Percentiles rank a stretch among this genome's conserved stretches.
phyloP scores from a whole-genome alignment of 1,140 invertebrate species.

The Portunus trituberculatus region DNA sequence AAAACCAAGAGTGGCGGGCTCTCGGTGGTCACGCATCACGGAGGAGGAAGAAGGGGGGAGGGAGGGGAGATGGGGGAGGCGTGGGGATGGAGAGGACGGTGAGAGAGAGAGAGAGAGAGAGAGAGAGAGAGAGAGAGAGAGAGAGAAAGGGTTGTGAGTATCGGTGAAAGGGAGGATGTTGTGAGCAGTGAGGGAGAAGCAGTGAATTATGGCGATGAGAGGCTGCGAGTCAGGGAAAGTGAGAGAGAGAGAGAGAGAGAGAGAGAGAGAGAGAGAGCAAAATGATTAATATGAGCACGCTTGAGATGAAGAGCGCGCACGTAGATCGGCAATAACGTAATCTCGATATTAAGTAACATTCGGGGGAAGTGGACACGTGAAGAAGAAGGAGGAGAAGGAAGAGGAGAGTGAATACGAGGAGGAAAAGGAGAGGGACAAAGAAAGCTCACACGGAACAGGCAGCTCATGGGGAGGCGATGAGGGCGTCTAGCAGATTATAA shows the following conservation, averaged over 20 bases:
- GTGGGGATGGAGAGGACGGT: background rate
- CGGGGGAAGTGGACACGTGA: background rate
- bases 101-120: background rate
- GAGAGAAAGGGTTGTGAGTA: background rate
- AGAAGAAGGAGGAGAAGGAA: background rate
- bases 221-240: background rate
- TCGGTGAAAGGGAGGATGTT: constrained; percentile 8
- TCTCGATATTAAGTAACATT: too few species aligned
- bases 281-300: background rate
- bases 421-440: background rate
- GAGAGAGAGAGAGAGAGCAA: constrained; percentile 4
- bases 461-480: too few species aligned
- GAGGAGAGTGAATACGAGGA: background rate
- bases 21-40: constrained; percentile 56
- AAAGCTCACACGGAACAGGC: too few species aligned
- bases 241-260: constrained; percentile 31
- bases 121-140: background rate
- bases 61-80: background rate
- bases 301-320: too few species aligned
- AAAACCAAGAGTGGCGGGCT: constrained; percentile 62
- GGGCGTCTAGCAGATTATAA: too few species aligned
- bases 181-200: background rate
- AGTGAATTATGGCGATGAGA: background rate
- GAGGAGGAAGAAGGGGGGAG: background rate
- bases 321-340: too few species aligned